Percentiles rank a stretch among this genome's conserved stretches.
phyloP scores from a whole-genome alignment of 2,888 invertebrate genomes.

The Isoperla grammatica region DNA sequence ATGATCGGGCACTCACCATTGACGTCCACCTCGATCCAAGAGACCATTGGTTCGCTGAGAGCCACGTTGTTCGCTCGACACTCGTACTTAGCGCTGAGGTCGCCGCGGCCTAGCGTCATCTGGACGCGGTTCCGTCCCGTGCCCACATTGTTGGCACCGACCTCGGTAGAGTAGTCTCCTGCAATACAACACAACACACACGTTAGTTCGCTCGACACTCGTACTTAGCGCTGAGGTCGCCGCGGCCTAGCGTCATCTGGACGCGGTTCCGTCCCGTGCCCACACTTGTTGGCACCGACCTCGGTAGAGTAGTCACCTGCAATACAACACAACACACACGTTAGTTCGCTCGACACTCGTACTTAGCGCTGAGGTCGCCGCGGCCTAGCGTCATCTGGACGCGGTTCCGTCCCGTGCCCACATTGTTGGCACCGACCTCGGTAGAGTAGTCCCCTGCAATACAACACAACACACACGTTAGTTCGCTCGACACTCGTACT shows the following conservation, averaged over 20 bases:
- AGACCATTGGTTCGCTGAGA: slow-evolving; percentile 54
- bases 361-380: slow-evolving; percentile 64
- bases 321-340: slow-evolving; percentile 40
- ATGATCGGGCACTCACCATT: slow-evolving; percentile 63
- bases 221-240: slow-evolving; percentile 5
- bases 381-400: slow-evolving; percentile 61
- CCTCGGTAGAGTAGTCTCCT: slow-evolving; percentile 50
- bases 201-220: no score
- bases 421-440: slow-evolving; percentile 50
- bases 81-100: slow-evolving; percentile 64
- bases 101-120: slow-evolving; percentile 62
- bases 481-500: slow-evolving; percentile 64
- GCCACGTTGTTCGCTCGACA: slow-evolving; percentile 69
- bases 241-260: no score
- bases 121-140: slow-evolving; percentile 59
- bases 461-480: slow-evolving; percentile 46
- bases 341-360: slow-evolving; percentile 68
- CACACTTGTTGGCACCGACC: no score
- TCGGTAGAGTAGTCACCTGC: no score
- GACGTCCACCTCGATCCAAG: slow-evolving; percentile 61
- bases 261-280: no score
- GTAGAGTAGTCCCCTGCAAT: slow-evolving; percentile 50
- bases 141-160: slow-evolving; percentile 54
- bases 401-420: slow-evolving; percentile 59
- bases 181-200: slow-evolving; percentile 35